Evolutionary conservation across 2,888 invertebrate genomes (phyloP), one percentile per base, ranked within the genome.

Genomic region (Mythimna lalbum): DNA sequence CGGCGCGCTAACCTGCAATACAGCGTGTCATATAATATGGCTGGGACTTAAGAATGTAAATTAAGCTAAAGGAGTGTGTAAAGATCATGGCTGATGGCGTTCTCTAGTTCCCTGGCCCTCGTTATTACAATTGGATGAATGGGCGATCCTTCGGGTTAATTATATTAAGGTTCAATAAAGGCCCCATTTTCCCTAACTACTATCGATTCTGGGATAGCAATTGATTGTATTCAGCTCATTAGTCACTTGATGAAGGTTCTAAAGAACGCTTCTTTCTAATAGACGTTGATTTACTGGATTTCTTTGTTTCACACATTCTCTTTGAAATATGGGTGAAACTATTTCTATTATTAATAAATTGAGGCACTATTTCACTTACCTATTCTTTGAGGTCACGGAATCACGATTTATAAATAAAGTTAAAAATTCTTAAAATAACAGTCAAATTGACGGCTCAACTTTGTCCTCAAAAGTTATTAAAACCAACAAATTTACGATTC

Each of bases 41-140:
- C 43, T 43, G 43, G 1, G 43, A 43, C 17, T 43, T 43, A 19
- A 14, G 43, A 19, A 43, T 43, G 17, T 17, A 43, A 43, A 43
- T 5, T 17, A 19, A 43, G 43, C 17, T 19, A 43, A 14, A 43
- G 43, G 17, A 19, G 43, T 43, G 17, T 43, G 43, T 43, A 43
- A 43, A 5, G 43, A 43, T 39, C 17, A 6, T 5, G 17, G 5
- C 43, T 43, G 14, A 2, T 43, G 19, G 43, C 6, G 17, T 43
- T 19, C 47, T 21, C 39, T 55, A 76, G 71, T 63, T 72, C 31
- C 52, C 79, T 10, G 36, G 47, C 43, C 55, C 64, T 56, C 80
- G 56, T 76, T 76, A 80, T 76, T 65, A 63, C 80, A 59, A 71
- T 71, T 78, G 80, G 76, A 76, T 76, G 76, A 80, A 79, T 79